Evolutionary conservation across 30 jellyfish, hydroid and myxozoan species (phyloP).

Genomic region (Cassiopea xamachana): DNA sequence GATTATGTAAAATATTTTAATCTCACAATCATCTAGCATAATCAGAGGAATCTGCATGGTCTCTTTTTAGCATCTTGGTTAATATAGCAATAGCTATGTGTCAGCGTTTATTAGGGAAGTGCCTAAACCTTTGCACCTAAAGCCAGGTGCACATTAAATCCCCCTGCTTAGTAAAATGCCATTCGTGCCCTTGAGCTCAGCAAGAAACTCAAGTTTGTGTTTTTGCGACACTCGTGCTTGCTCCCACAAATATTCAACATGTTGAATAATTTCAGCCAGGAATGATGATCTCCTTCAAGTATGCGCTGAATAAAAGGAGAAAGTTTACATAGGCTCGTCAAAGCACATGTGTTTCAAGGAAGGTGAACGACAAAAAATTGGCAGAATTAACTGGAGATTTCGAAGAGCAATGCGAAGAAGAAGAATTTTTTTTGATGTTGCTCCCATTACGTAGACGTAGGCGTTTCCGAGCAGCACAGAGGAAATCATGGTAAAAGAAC

Average conservation of each 20-base stretch:
- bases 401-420: slow-evolving; percentile 17
- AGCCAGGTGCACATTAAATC: slow-evolving; percentile 20
- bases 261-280: slow-evolving; percentile 26
- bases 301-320: slow-evolving; percentile 21
- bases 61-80: no score
- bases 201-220: slow-evolving; percentile 10
- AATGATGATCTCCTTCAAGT: slow-evolving; percentile 11
- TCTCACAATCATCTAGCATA: no score
- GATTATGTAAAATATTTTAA: no score
- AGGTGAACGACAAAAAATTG: not conserved
- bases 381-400: slow-evolving; percentile 2
- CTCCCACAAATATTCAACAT: slow-evolving; percentile 2
- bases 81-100: no score
- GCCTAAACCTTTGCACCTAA: not conserved
- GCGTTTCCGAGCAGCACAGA: not conserved
- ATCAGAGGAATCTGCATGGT: no score
- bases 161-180: slow-evolving; percentile 11
- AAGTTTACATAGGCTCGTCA: slow-evolving; percentile 8
- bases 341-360: slow-evolving; percentile 17
- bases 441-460: slow-evolving; percentile 1
- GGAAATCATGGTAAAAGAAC: no score
- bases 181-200: slow-evolving; percentile 4
- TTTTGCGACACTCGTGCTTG: slow-evolving; percentile 19
- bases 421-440: slow-evolving; percentile 6
- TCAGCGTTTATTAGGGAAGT: no score